Conservation (phyloP, 2,113 vertebrate genomes). For the Sapajus apella region DNA sequence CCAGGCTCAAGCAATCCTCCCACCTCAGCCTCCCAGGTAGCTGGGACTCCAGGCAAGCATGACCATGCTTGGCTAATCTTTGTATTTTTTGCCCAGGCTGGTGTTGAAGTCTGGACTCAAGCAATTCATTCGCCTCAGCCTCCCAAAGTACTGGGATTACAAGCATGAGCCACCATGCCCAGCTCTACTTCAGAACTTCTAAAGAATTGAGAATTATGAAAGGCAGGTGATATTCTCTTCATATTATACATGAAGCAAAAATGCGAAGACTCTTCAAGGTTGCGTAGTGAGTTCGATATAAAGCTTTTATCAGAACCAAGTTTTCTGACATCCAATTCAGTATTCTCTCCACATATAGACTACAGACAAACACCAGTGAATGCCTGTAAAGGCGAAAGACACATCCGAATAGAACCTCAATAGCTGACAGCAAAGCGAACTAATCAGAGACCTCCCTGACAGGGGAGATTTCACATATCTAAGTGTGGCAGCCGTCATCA, state of each 20-base stretch:
- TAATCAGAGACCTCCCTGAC: not conserved
- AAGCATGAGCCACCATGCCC: too few relatives aligned
- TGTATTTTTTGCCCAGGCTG: too few relatives aligned
- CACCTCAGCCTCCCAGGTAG: too few relatives aligned
- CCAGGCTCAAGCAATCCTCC: too few relatives aligned
- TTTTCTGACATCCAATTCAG: not conserved
- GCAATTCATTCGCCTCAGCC: too few relatives aligned
- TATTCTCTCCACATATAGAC: not conserved
- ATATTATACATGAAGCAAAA: not conserved
- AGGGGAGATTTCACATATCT: not conserved
- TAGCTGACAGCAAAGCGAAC: not conserved
- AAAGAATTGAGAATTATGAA: not conserved
- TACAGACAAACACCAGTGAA: not conserved
- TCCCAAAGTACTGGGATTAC: too few relatives aligned
- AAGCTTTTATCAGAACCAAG: not conserved
- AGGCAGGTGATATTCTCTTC: not conserved
- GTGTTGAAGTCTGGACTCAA: too few relatives aligned
- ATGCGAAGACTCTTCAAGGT: not conserved
- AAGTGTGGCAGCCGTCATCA: not conserved
- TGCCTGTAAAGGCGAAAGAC: not conserved
- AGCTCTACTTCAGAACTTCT: not conserved
- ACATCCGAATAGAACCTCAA: not conserved
- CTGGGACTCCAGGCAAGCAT: too few relatives aligned
- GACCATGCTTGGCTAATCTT: too few relatives aligned
- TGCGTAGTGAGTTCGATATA: not conserved